Evolutionary conservation across 2,113 vertebrate genomes (phyloP), one percentile per base, ranked within the genome.

Genomic region (Callopanchax toddi): DNA sequence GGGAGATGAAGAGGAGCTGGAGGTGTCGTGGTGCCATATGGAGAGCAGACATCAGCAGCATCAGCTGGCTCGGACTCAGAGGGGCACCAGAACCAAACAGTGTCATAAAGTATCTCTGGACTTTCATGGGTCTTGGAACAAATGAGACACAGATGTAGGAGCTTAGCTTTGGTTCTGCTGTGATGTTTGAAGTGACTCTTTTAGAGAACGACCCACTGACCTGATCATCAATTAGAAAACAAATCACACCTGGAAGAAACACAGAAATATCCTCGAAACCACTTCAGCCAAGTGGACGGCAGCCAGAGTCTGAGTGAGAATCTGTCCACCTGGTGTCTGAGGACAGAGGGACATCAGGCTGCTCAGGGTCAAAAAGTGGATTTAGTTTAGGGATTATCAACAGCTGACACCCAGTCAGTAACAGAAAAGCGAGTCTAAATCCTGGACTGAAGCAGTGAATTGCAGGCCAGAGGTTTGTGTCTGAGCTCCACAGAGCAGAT

Each of bases 41-140:
- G 88, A 86, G 78, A 78, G 53, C 75, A 66, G 70, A 32, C 53
- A 76, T 89, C 89, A 90, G 86, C 80, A 90, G 80, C 70, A 65
- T 48, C 85, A 86, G 68, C 82, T 83, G 48, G 68, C 81, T 69
- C 72, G 55, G 51, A 62, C 76, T 82, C 78, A 74, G 29, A 72
- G 81, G 39, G 81, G 50, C 76, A 78, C 70, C 63, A 68, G 74
- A 83, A 84, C 88, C 77, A 87, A 89, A 86, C 71, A 71, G 78
- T 86, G 86, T 84, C 84, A 84, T 83, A 86, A 84, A 80, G 79
- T 67, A 85, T 84, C 81, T 67, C 51, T 43, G 22, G 54, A 67
- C 48, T 70, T 86, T 86, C 79, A 76, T 52, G 48, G 61, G 50
- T 71, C 60, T 50, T 59, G 65, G 69, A 81, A 66, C 17, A 37